Evolutionary conservation across 1,140 invertebrate species (phyloP).

Genomic region (Acromyrmex charruanus): DNA sequence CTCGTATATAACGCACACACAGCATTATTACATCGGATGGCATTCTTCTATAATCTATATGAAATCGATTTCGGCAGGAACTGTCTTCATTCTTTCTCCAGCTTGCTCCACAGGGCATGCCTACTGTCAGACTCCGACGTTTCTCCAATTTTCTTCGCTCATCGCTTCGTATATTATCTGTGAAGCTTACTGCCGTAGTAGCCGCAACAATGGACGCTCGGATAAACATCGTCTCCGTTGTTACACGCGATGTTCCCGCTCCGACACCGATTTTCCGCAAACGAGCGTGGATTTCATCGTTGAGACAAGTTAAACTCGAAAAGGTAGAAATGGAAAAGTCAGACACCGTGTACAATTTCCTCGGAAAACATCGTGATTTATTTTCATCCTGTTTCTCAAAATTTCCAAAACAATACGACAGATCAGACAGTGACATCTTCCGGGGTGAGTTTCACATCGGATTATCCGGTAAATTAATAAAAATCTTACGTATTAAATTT

Average conservation of each 20-base stretch:
- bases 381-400: not conserved
- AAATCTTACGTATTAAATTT: not conserved
- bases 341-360: not conserved
- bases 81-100: conserved; percentile 28
- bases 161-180: conserved; percentile 59
- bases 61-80: conserved; percentile 68
- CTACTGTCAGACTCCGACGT: conserved; percentile 28
- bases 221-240: conserved; percentile 36
- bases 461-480: not conserved
- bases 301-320: conserved; percentile 21
- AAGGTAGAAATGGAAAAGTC: not conserved
- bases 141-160: conserved; percentile 67
- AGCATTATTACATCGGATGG: conserved; percentile 63
- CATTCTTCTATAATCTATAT: conserved; percentile 55
- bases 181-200: not conserved
- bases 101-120: not conserved
- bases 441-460: not conserved
- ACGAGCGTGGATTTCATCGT: not conserved
- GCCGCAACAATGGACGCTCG: conserved; percentile 41
- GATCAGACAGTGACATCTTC: not conserved
- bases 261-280: conserved; percentile 12
- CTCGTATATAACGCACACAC: conserved; percentile 36
- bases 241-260: not conserved
- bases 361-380: not conserved
- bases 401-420: not conserved